Conservation (phyloP, 2,888 invertebrate genomes). For the Drosophila acutilabella region DNA sequence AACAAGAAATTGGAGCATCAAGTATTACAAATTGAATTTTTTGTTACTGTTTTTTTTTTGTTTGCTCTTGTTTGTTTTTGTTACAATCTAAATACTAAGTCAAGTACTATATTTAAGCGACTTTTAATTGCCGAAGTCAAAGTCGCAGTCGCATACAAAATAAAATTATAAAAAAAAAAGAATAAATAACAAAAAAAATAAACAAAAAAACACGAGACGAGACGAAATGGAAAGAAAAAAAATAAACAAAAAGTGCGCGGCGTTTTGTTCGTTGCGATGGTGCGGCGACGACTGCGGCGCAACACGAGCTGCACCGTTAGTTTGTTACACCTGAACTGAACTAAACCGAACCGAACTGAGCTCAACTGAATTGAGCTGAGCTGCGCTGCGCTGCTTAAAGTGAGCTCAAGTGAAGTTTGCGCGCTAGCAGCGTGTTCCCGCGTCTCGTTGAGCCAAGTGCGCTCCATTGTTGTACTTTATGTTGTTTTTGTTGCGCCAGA, state of each 20-base stretch:
- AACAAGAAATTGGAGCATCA: conserved; percentile 13
- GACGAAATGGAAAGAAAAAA: conserved; percentile 4
- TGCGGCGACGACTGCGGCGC: conserved; percentile 74
- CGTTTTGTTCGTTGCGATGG: conserved; percentile 68
- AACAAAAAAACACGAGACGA: conserved; percentile 14
- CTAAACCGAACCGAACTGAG: not conserved
- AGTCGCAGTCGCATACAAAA: conserved; percentile 32
- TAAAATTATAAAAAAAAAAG: conserved; percentile 11
- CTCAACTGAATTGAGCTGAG: conserved; percentile 50
- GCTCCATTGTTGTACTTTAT: conserved; percentile 47
- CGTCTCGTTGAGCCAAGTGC: conserved; percentile 54
- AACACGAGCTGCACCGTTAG: conserved; percentile 74
- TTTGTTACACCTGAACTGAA: conserved; percentile 79
- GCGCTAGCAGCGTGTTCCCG: conserved; percentile 8
- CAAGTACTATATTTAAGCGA: conserved; percentile 33
- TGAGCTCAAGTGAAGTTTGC: conserved; percentile 8
- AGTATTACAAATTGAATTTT: conserved; percentile 2
- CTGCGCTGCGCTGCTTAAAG: conserved; percentile 6
- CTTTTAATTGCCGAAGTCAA: conserved; percentile 48
- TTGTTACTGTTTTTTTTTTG: not conserved
- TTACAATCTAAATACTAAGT: conserved; percentile 12
- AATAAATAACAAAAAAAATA: conserved; percentile 11
- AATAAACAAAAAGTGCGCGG: conserved; percentile 49
- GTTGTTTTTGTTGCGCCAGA: conserved; percentile 18
- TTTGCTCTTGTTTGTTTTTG: not conserved